These are phyloP conservation scores for Progne subis DNA, from an alignment of 2,113 vertebrate genomes.

Conservation along the genomic window DNA sequence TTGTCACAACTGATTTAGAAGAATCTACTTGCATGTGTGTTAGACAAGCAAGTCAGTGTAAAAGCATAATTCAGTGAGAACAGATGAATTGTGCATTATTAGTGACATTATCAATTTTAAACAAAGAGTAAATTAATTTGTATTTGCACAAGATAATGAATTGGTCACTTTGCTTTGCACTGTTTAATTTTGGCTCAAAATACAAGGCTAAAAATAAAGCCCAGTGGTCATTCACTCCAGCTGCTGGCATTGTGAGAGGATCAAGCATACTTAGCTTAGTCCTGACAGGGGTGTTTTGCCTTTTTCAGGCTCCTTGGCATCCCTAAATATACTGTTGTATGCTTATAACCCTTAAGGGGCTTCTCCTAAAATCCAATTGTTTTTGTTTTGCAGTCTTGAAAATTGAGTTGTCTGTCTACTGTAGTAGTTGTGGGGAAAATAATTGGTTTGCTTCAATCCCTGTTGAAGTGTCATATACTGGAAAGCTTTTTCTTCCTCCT, in stretches of 20 bases:
- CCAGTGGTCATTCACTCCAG: not conserved
- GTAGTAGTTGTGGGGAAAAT: not conserved
- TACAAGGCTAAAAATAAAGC: constrained; percentile 41
- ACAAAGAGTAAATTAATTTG: not conserved
- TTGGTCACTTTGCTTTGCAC: not conserved
- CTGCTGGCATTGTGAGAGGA: constrained; percentile 10
- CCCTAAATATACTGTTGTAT: not conserved
- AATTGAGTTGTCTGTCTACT: not conserved
- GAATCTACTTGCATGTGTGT: not conserved
- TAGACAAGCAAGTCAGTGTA: not conserved
- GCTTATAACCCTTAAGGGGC: not conserved
- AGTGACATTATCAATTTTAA: not conserved
- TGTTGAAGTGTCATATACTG: not conserved
- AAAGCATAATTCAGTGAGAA: not conserved
- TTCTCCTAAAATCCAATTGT: not conserved
- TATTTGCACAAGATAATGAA: not conserved
- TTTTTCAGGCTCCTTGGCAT: not conserved
- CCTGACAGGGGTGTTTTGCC: not conserved
- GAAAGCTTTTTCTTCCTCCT: not conserved
- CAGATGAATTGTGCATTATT: not conserved
- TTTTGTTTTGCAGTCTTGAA: not conserved
- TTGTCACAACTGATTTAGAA: not conserved
- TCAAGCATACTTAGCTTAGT: not conserved
- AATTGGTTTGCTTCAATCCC: not conserved
- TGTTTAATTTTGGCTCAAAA: constrained; percentile 12